Conservation (phyloP, 30 jellyfish, hydroid and myxozoan species). For the Cassiopea xamachana region DNA sequence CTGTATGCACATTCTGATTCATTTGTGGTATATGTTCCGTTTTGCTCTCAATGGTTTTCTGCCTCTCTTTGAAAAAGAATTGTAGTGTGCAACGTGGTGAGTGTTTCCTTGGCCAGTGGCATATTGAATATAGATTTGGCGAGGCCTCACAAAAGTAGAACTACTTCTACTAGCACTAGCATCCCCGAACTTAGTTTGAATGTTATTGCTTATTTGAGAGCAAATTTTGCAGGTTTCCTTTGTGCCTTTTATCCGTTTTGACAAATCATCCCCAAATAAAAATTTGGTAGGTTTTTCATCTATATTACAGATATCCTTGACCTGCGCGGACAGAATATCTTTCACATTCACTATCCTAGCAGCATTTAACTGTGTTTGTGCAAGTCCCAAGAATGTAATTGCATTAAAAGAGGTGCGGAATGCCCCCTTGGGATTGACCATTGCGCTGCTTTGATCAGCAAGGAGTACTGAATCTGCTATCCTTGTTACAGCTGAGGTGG, state of each 20-base stretch:
- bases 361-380: background rate
- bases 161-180: slow-evolving; percentile 10
- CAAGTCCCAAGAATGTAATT: background rate
- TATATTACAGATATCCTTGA: background rate
- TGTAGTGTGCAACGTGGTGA: background rate
- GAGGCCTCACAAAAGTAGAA: background rate
- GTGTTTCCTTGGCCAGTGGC: slow-evolving; percentile 3
- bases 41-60: background rate
- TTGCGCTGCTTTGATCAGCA: background rate
- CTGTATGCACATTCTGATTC: background rate
- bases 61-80: slow-evolving; percentile 44
- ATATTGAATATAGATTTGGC: background rate
- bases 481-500: background rate
- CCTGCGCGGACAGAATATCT: background rate
- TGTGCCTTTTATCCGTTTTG: background rate
- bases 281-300: background rate
- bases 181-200: background rate
- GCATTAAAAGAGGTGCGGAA: background rate
- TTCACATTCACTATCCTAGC: background rate
- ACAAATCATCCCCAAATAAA: background rate
- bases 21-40: background rate
- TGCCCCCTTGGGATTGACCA: background rate
- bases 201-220: background rate
- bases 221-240: background rate
- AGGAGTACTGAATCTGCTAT: background rate